Evolutionary conservation across 2,113 vertebrate species (phyloP), one percentile per base, ranked within the genome.

Genomic region (Pristiophorus japonicus): DNA sequence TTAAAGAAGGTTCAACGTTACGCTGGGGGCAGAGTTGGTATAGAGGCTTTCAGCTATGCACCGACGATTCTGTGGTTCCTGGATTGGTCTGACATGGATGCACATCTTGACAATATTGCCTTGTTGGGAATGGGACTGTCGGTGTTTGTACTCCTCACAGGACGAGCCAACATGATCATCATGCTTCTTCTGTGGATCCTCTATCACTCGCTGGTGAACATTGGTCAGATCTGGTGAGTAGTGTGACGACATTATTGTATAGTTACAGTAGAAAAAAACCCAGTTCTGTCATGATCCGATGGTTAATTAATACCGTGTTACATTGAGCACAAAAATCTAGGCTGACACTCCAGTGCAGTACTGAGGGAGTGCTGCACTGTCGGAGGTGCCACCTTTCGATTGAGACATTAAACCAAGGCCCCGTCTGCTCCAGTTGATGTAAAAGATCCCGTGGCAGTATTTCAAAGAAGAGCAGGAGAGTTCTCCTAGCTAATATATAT

Each of bases 171-270:
- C 96, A 98, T 99, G 98, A 38, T 99, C 7, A 97, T 99, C 96
- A 99, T 99, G 99, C 94, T 70, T 14, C 4, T 96, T 0, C 97
- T 99, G 73, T 99, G 99, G 99, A 96, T 97, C 12, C 98, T 99
- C 30, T 99, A 99, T 97, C 98, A 98, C 96, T 99, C 99, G 0
- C 55, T 99, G 96, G 98, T 99, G 97, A 98, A 97, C 1, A 98
- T 99, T 4, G 99, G 99, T 65, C 99, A 99, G 97, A 97, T 99
- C 97, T 99, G 99, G 99, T 99, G 96, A 2, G 66, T 14, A 12
- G 0, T 0, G 24, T 34, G n/a, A 94, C 1, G 87, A 84, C 0
- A 0, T 95, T 91, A 24, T n/a, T 5, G 34, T 0, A 65, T 95
- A 62, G 42, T 47, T 51, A 24, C 22, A 87, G 87, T n/a, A 62